phyloP scores from a whole-genome alignment of 2,113 vertebrate species.

The Carlito syrichta region DNA sequence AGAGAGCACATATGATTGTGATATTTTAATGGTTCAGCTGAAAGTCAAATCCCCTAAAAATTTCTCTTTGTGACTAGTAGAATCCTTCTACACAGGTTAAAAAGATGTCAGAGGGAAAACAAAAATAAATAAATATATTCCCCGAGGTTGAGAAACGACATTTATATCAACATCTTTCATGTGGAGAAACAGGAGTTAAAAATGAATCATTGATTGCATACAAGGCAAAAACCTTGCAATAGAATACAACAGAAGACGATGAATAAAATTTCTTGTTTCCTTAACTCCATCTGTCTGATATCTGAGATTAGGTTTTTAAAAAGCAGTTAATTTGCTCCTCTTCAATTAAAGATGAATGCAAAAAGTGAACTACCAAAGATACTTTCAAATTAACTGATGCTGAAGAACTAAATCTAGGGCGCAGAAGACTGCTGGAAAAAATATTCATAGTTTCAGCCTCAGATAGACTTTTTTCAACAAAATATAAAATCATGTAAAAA shows the following conservation, averaged over 20 bases:
- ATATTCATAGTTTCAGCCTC: not conserved
- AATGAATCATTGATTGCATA: not conserved
- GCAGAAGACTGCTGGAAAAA: not conserved
- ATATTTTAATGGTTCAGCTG: not conserved
- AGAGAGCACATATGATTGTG: not conserved
- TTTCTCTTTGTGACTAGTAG: not conserved
- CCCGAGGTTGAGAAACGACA: not conserved
- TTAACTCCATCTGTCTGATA: conserved; percentile 14
- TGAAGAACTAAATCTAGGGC: conserved; percentile 25
- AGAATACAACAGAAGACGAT: not conserved
- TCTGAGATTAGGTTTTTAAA: conserved; percentile 22
- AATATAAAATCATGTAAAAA: conserved; percentile 31
- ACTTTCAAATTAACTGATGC: conserved; percentile 25
- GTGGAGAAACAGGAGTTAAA: not conserved
- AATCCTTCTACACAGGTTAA: not conserved
- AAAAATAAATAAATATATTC: not conserved
- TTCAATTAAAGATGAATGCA: conserved; percentile 30
- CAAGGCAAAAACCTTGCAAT: not conserved
- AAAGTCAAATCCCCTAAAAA: not conserved
- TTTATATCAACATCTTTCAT: not conserved
- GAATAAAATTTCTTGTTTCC: not conserved
- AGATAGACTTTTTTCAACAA: not conserved
- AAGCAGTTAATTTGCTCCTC: not conserved
- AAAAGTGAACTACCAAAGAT: conserved; percentile 30
- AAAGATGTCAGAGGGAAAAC: not conserved